Percentiles rank a stretch among this genome's conserved stretches.
Conservation (phyloP, 2,888 invertebrate species). For the Yponomeuta cagnagella region DNA sequence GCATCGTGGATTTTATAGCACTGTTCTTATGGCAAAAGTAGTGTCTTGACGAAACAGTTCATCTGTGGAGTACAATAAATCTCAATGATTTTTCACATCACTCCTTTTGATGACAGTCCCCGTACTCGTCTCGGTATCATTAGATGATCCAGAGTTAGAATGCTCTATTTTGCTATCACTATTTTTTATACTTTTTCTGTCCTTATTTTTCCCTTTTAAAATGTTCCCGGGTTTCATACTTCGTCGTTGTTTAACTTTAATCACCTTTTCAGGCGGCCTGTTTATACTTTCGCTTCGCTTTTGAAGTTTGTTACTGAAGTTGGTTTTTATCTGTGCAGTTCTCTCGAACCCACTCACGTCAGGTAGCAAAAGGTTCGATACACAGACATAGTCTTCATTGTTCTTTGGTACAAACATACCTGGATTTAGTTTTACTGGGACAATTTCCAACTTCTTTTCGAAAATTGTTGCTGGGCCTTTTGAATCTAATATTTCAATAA, state of each 20-base stretch:
- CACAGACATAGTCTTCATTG: slow-evolving; percentile 57
- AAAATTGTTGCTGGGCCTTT: slow-evolving; percentile 61
- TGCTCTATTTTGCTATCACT: slow-evolving; percentile 55
- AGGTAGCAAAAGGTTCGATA: slow-evolving; percentile 57
- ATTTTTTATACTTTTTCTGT: slow-evolving; percentile 35
- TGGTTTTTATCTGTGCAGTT: slow-evolving; percentile 65
- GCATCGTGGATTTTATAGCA: too few relatives aligned
- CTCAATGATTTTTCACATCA: neutral
- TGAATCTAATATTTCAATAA: slow-evolving; percentile 52
- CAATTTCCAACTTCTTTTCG: slow-evolving; percentile 62
- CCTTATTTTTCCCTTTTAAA: slow-evolving; percentile 43
- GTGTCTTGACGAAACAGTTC: too few relatives aligned
- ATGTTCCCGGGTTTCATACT: slow-evolving; percentile 46
- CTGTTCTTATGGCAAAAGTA: too few relatives aligned
- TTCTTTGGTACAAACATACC: slow-evolving; percentile 40
- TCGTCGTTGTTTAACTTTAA: slow-evolving; percentile 55
- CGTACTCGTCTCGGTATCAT: slow-evolving; percentile 70
- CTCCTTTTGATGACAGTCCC: slow-evolving; percentile 45
- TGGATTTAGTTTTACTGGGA: slow-evolving; percentile 59
- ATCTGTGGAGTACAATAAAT: neutral
- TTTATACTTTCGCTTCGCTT: slow-evolving; percentile 63
- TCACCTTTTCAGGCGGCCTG: slow-evolving; percentile 57
- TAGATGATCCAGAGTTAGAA: slow-evolving; percentile 77
- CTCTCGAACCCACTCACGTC: slow-evolving; percentile 48
- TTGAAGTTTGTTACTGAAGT: slow-evolving; percentile 61